These are phyloP conservation scores for Karalla daura DNA, from an alignment of 2,797 vertebrate genomes.

Conservation along the genomic window DNA sequence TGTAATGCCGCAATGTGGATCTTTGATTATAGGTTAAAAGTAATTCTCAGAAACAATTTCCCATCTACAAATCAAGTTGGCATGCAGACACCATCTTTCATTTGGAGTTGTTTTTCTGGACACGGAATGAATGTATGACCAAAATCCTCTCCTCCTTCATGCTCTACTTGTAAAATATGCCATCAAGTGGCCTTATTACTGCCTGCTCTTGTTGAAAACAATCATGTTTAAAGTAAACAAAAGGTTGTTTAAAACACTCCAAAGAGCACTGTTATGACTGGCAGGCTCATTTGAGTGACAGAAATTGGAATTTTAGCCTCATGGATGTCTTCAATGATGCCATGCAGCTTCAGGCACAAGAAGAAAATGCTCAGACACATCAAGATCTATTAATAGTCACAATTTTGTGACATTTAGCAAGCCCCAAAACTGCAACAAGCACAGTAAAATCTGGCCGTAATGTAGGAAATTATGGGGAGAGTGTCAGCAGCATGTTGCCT, in stretches of 20 bases:
- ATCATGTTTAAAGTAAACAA: no score
- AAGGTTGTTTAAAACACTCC: no score
- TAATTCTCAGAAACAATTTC: not conserved
- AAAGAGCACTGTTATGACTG: no score
- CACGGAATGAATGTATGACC: not conserved
- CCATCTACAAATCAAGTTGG: not conserved
- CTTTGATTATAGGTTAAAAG: not conserved
- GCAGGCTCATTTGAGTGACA: no score
- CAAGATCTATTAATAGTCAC: not conserved
- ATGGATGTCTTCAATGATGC: no score
- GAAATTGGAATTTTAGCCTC: no score
- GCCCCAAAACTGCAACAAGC: slow-evolving; percentile 6
- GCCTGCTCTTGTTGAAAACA: no score
- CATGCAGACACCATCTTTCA: not conserved
- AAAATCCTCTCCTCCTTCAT: not conserved
- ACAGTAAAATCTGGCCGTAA: not conserved
- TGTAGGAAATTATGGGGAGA: not conserved
- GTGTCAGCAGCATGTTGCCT: slow-evolving; percentile 22
- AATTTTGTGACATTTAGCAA: no score
- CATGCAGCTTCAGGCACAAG: no score
- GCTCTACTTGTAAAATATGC: no score
- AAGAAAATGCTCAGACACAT: not conserved
- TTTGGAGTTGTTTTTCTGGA: not conserved
- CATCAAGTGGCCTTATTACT: no score
- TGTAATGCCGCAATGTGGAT: not conserved